Conservation (phyloP, 2,113 vertebrate genomes). For the Cheirogaleus medius region DNA sequence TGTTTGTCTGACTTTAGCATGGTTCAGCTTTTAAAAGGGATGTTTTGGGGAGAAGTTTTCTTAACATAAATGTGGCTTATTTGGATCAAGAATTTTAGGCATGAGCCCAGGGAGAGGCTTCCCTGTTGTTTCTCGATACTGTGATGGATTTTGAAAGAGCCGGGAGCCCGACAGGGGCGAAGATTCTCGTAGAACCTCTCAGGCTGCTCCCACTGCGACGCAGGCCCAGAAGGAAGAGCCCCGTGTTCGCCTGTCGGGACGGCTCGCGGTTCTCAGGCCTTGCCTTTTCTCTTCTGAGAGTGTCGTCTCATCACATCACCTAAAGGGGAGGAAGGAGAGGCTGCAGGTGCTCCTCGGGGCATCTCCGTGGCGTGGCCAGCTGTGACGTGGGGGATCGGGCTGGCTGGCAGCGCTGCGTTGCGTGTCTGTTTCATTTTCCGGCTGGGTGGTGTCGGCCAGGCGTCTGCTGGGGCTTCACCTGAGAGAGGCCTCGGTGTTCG, state of each 20-base stretch:
- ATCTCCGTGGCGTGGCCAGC: background rate
- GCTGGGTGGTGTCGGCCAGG: conserved; percentile 62
- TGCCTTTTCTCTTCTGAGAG: rapidly evolving
- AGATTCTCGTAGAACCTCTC: background rate
- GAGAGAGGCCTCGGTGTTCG: conserved; percentile 72
- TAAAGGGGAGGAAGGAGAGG: background rate
- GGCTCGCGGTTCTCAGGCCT: background rate
- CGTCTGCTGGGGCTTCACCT: conserved; percentile 65
- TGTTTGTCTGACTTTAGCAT: background rate
- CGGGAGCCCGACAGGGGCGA: background rate
- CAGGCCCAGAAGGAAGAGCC: background rate
- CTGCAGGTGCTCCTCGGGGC: background rate
- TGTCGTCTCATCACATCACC: rapidly evolving
- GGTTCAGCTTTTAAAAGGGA: background rate
- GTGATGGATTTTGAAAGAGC: background rate
- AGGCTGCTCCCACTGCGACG: rapidly evolving
- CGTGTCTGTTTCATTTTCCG: conserved; percentile 60
- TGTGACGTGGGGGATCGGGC: background rate
- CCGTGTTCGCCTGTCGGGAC: no score
- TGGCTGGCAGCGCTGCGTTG: conserved; percentile 18
- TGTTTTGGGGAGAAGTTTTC: background rate
- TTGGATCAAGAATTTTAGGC: background rate
- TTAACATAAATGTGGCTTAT: background rate
- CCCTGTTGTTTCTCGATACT: background rate
- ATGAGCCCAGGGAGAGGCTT: background rate